Base-by-base conservation (phyloP, 1,140 invertebrate genomes). In the Nasonia vitripennis region DNA sequence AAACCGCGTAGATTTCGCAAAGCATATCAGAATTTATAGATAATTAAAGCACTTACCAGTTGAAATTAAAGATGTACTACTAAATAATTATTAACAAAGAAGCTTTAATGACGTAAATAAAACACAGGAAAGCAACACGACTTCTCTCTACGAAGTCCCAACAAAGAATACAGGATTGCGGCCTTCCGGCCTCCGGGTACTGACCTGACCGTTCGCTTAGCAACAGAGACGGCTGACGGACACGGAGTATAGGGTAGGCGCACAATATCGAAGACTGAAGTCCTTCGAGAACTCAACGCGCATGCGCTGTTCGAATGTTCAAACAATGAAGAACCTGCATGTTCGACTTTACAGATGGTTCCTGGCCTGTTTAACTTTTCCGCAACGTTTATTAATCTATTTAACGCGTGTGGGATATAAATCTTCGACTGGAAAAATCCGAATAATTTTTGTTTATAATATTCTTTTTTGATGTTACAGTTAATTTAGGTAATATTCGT, bases 111-210 rank as follows among this genome's bases (percentile, higher is more conserved):
- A 37, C 14, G 34, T 23, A 23, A 71, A 37, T 34, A 51, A 73
- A 62, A 79, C 11, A 20, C 20, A 83, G 77, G 11, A 79, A 84
- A 78, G 67, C 67, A 73, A 71, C 23, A 78, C 62, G 17, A 84
- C 67, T 84, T 84, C 14, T 51, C 23, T 51, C 12, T 31, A 17
- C n/a, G 41, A 48, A 78, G 37, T 78, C 41, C 74, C 82, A 84
- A 84, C 62, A 84, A 84, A 67, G 82, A 84, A 68, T 84, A 75
- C 17, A 5, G n/a, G 12, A 11, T 1, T 2, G 5, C 14, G 17
- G 7, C 55, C 17, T 20, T 62, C 6, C 17, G 17, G 17, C 2
- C 17, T 62, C 2, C 4, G 14, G 6, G n/a, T 45, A 6, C 34
- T 37, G 34, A 37, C 34, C 34, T 37, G 14, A 0, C 5, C 37